Percentiles rank a stretch among this genome's conserved stretches.
phyloP scores from a whole-genome alignment of 2,888 invertebrate species.

The Trichogramma dendrolimi region DNA sequence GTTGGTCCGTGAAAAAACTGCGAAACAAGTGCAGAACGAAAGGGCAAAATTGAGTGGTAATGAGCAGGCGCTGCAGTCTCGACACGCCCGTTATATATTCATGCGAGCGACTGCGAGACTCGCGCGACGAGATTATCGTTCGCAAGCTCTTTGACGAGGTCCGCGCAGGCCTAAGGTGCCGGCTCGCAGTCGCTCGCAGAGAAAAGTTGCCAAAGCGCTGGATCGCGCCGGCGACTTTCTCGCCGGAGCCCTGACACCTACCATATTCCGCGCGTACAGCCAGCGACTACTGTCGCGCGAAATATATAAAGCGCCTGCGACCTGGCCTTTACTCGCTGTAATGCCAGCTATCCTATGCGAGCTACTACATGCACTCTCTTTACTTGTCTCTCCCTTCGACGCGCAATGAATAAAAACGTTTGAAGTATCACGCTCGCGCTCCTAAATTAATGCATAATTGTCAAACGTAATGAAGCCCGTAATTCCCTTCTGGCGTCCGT shows the following conservation, averaged over 20 bases:
- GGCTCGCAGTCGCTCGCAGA: conserved; percentile 13
- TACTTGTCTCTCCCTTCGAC: conserved; percentile 41
- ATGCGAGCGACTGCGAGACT: conserved; percentile 35
- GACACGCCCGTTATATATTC: conserved; percentile 47
- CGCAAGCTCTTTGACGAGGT: conserved; percentile 45
- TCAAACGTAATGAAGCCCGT: conserved; percentile 50
- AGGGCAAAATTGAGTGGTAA: too few relatives aligned
- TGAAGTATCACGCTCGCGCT: conserved; percentile 50
- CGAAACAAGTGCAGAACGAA: too few relatives aligned
- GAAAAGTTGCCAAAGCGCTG: conserved; percentile 11
- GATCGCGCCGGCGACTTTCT: background rate
- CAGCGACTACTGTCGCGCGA: background rate
- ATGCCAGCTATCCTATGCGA: too few relatives aligned
- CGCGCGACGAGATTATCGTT: conserved; percentile 45
- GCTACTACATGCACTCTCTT: conserved; percentile 11
- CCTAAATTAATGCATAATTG: conserved; percentile 53
- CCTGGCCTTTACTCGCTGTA: too few relatives aligned
- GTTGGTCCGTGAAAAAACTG: too few relatives aligned
- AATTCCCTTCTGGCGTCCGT: conserved; percentile 34
- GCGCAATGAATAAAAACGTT: conserved; percentile 53
- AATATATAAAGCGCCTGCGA: too few relatives aligned
- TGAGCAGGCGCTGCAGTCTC: conserved; percentile 9
- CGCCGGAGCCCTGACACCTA: background rate
- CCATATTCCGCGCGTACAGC: conserved; percentile 1
- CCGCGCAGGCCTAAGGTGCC: conserved; percentile 23